These are phyloP conservation scores for Theonella swinhoei DNA, from an alignment of 37 sponge, comb jelly and placozoan genomes.

Conservation along the genomic window DNA sequence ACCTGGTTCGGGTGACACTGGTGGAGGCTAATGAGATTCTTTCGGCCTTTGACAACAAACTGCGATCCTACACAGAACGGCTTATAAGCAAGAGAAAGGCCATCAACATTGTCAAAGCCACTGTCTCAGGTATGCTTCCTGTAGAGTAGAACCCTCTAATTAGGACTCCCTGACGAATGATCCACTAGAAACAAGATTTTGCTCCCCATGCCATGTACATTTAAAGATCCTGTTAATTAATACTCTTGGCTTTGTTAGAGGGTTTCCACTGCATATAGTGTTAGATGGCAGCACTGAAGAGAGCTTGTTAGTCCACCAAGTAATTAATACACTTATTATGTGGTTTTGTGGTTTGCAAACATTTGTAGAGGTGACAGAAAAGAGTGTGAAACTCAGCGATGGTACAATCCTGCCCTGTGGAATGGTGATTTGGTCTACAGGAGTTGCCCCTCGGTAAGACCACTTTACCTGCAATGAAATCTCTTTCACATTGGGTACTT, in stretches of 20 bases:
- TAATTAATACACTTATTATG: neutral
- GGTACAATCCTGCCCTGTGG: constrained; percentile 69
- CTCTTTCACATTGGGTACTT: neutral
- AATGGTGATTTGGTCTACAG: constrained; percentile 90
- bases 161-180: no score
- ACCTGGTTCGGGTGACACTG: constrained; percentile 67
- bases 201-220: neutral
- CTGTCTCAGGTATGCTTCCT: constrained; percentile 66
- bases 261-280: no score
- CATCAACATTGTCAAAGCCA: constrained; percentile 78
- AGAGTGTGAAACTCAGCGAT: constrained; percentile 43
- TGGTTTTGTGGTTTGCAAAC: neutral
- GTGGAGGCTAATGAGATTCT: constrained; percentile 83
- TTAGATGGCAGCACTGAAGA: neutral
- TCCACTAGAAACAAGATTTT: no score
- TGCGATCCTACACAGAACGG: constrained; percentile 67
- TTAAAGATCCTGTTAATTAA: neutral
- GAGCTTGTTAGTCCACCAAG: neutral
- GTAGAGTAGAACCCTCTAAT: no score
- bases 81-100: constrained; percentile 52
- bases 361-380: constrained; percentile 53
- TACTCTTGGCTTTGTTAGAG: no score
- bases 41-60: constrained; percentile 78
- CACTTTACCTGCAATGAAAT: neutral
- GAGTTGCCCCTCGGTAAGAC: constrained; percentile 82